Percentiles rank a stretch among this genome's conserved stretches.
These are phyloP conservation scores for Athene cunicularia DNA, from an alignment of 2,113 vertebrate species.

Conservation along the genomic window DNA sequence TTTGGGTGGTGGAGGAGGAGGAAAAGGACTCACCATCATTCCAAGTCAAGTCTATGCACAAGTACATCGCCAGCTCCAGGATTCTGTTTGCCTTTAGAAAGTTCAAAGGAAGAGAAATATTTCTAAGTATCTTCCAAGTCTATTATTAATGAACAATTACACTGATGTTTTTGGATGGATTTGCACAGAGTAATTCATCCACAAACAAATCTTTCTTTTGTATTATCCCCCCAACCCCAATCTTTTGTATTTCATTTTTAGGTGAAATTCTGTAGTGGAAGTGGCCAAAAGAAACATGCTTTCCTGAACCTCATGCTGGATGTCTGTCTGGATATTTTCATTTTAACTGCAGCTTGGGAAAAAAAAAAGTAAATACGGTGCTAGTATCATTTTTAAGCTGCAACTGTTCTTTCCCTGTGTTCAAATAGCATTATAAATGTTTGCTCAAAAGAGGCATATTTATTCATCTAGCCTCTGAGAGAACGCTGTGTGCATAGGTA, in stretches of 20 bases:
- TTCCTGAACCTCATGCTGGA: slow-evolving; percentile 52
- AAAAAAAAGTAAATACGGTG: slow-evolving; percentile 51
- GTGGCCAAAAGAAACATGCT: slow-evolving; percentile 76
- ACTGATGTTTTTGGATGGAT: slow-evolving; percentile 60
- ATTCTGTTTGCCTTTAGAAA: slow-evolving; percentile 57
- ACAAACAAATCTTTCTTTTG: slow-evolving; percentile 73
- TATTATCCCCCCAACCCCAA: slow-evolving; percentile 3
- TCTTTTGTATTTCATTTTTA: slow-evolving; percentile 64
- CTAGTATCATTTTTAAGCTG: slow-evolving; percentile 53
- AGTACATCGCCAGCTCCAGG: background rate
- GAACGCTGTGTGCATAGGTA: slow-evolving; percentile 44
- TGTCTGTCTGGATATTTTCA: slow-evolving; percentile 69
- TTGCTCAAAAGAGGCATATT: slow-evolving; percentile 53
- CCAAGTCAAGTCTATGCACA: background rate
- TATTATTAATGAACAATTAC: slow-evolving; percentile 65
- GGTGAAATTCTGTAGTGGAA: slow-evolving; percentile 57
- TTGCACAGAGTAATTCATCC: slow-evolving; percentile 68
- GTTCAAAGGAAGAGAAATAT: slow-evolving; percentile 67
- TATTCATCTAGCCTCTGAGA: slow-evolving; percentile 43
- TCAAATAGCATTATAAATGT: slow-evolving; percentile 44
- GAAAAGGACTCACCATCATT: background rate
- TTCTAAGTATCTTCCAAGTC: slow-evolving; percentile 65
- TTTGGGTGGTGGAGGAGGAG: background rate
- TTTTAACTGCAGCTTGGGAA: slow-evolving; percentile 62
- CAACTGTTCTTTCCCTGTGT: background rate